These are phyloP conservation scores for Labrus mixtus DNA, from an alignment of 2,113 vertebrate genomes.

Conservation along the genomic window DNA sequence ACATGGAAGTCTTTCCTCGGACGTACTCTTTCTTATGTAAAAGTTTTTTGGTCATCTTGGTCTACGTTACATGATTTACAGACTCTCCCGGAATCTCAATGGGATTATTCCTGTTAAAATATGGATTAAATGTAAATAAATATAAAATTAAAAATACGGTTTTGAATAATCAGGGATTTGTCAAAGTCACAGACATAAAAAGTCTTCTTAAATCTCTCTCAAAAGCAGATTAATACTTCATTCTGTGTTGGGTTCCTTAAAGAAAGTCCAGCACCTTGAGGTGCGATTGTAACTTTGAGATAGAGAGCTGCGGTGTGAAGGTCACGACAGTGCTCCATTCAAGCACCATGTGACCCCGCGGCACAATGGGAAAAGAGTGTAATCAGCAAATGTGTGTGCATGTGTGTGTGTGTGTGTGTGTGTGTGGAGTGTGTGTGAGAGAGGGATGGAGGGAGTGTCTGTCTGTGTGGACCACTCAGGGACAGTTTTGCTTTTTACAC, in stretches of 20 bases:
- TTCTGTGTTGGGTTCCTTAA: slow-evolving; percentile 1
- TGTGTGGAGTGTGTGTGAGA: not conserved
- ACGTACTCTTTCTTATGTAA: too few relatives aligned
- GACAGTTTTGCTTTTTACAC: slow-evolving; percentile 71
- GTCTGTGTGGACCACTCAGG: slow-evolving; percentile 37
- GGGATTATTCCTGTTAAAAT: too few relatives aligned
- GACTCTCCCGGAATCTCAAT: too few relatives aligned
- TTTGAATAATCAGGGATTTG: not conserved
- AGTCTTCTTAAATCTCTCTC: not conserved
- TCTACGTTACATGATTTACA: too few relatives aligned
- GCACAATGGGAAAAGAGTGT: slow-evolving; percentile 47
- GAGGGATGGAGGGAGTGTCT: not conserved
- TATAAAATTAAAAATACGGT: too few relatives aligned
- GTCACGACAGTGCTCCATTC: slow-evolving; percentile 51
- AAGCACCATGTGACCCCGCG: slow-evolving; percentile 34
- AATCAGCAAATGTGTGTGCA: slow-evolving; percentile 37
- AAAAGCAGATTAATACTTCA: not conserved
- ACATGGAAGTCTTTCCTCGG: too few relatives aligned
- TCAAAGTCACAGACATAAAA: not conserved
- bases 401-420: not conserved
- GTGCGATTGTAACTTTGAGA: slow-evolving; percentile 40
- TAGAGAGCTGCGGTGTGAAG: slow-evolving; percentile 48
- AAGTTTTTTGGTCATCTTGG: too few relatives aligned
- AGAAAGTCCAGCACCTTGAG: slow-evolving; percentile 17
- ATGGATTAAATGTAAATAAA: too few relatives aligned